phyloP scores from a whole-genome alignment of 2,113 vertebrate genomes.

The Zosterops lateralis region DNA sequence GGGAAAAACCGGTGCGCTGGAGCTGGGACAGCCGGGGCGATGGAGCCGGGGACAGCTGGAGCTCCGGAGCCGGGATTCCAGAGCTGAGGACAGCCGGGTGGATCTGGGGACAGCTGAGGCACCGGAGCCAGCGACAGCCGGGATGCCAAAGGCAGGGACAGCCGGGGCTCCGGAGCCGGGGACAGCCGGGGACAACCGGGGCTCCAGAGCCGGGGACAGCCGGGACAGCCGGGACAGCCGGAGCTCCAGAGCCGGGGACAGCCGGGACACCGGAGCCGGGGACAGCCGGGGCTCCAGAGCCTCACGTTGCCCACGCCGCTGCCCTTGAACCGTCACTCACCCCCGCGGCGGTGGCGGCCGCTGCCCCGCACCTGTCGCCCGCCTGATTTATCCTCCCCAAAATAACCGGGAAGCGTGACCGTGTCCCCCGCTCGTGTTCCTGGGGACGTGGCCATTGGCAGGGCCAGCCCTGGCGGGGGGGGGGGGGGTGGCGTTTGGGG shows the following conservation, averaged over 20 bases:
- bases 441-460: background rate
- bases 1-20: background rate
- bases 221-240: too few species aligned
- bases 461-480: background rate
- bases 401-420: constrained; percentile 60
- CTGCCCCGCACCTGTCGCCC: constrained; percentile 46
- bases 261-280: background rate
- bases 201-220: background rate
- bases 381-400: constrained; percentile 66
- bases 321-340: constrained; percentile 66
- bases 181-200: background rate
- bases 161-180: background rate
- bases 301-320: constrained; percentile 49
- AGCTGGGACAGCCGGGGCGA: background rate
- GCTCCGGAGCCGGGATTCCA: background rate
- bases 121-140: too few species aligned
- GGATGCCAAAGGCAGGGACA: too few species aligned
- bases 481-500: background rate
- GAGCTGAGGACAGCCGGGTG: too few species aligned
- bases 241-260: background rate
- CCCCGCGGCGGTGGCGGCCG: constrained; percentile 2
- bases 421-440: background rate
- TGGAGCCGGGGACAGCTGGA: background rate
- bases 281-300: background rate
- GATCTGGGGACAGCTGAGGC: too few species aligned